Evolutionary conservation across 2,888 invertebrate genomes (phyloP).

Genomic region (Anodontia alba): DNA sequence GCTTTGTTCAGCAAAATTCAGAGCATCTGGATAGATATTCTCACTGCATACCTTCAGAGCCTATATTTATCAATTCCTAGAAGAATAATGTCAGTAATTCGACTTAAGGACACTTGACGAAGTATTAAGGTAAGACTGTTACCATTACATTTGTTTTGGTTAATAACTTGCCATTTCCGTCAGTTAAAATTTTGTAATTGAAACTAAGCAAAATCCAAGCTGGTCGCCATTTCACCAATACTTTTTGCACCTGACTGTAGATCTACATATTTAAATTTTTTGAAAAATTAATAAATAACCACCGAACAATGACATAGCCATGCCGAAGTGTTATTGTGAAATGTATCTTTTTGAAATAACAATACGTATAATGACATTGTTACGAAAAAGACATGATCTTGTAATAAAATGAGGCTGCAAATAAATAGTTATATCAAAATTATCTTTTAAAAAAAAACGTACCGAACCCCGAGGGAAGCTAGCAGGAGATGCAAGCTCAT

Average conservation of each 20-base stretch:
- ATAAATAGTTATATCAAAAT: too few relatives aligned
- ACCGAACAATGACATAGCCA: too few relatives aligned
- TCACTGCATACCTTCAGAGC: background rate
- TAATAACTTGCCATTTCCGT: background rate
- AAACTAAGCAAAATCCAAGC: background rate
- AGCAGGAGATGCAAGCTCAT: too few relatives aligned
- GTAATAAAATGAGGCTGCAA: too few relatives aligned
- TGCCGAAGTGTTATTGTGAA: too few relatives aligned
- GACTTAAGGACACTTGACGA: background rate
- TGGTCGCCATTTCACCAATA: background rate
- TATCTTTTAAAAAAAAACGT: too few relatives aligned
- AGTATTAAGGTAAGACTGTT: conserved; percentile 4
- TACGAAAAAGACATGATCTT: too few relatives aligned
- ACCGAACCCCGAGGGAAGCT: too few relatives aligned
- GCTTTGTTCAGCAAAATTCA: background rate
- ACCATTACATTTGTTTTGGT: background rate
- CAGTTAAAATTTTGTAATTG: conserved; percentile 1
- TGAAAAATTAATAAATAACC: too few relatives aligned
- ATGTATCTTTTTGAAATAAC: too few relatives aligned
- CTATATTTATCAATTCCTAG: conserved; percentile 3
- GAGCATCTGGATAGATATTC: conserved; percentile 8
- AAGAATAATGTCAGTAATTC: background rate
- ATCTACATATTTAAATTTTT: too few relatives aligned
- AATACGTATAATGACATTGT: too few relatives aligned
- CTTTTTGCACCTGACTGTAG: conserved; percentile 6